Conservation (phyloP, 30 jellyfish, hydroid and myxozoan species). For the Chrysaora quinquecirrha region DNA sequence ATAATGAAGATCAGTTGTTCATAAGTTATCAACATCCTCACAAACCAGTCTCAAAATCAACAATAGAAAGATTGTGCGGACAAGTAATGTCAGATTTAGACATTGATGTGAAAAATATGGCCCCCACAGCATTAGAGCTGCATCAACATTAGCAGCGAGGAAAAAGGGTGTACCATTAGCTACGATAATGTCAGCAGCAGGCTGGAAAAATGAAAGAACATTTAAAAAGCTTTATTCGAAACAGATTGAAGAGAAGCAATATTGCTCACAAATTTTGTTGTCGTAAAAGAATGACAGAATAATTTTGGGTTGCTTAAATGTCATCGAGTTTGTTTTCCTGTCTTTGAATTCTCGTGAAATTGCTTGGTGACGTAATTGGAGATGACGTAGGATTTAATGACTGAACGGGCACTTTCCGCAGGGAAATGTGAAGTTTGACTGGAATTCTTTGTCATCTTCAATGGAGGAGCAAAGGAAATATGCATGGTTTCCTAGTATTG, state of each 20-base stretch:
- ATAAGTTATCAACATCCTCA: constrained; percentile 37
- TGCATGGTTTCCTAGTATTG: constrained; percentile 9
- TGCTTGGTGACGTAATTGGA: constrained; percentile 38
- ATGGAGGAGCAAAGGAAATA: constrained; percentile 42
- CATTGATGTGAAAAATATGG: constrained; percentile 13
- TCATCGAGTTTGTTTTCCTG: constrained; percentile 14
- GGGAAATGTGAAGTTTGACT: constrained; percentile 45
- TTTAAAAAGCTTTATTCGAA: constrained; percentile 19
- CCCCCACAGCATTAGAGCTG: constrained; percentile 40
- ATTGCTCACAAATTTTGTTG: background rate
- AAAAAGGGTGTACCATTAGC: constrained; percentile 20
- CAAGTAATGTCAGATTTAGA: constrained; percentile 23
- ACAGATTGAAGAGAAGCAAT: background rate
- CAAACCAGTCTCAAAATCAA: constrained; percentile 24
- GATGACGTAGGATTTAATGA: constrained; percentile 39
- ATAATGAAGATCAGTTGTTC: constrained; percentile 1
- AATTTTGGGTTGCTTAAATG: constrained; percentile 8
- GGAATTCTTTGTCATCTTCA: constrained; percentile 46
- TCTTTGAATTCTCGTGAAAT: constrained; percentile 25
- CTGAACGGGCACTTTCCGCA: constrained; percentile 32
- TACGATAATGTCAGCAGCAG: constrained; percentile 17
- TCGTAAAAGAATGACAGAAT: background rate
- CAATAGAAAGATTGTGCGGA: constrained; percentile 32
- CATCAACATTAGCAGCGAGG: constrained; percentile 47
- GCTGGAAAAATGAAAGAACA: constrained; percentile 24